These are phyloP conservation scores for Caradrina clavipalpis DNA, from an alignment of 2,888 invertebrate species.

Conservation along the genomic window DNA sequence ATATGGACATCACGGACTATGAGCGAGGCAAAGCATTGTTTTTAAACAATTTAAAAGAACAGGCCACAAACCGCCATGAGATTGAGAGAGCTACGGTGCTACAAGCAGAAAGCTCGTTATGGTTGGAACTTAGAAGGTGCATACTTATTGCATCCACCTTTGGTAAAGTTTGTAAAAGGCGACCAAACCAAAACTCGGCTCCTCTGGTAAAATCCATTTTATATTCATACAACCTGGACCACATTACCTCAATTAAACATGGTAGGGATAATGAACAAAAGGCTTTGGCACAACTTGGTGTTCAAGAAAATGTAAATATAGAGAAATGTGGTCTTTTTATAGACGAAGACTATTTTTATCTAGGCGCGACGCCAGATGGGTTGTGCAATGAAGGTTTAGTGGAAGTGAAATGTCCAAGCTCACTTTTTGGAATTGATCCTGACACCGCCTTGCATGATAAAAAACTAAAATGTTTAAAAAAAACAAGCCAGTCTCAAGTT, in stretches of 20 bases:
- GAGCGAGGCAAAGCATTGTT: neutral
- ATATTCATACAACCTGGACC: slow-evolving; percentile 6
- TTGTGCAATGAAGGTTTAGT: too few species aligned
- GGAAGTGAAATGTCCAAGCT: too few species aligned
- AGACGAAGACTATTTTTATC: slow-evolving; percentile 11
- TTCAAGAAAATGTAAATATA: slow-evolving; percentile 3
- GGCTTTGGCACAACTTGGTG: slow-evolving; percentile 8
- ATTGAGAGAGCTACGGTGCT: slow-evolving; percentile 36
- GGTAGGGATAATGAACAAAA: slow-evolving; percentile 9
- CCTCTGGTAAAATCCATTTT: slow-evolving; percentile 19
- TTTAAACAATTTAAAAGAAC: slow-evolving; percentile 28
- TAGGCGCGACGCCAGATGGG: neutral
- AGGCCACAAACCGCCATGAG: slow-evolving; percentile 31
- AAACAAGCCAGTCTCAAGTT: too few species aligned
- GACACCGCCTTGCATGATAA: too few species aligned
- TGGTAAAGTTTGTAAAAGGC: slow-evolving; percentile 18
- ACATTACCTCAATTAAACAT: slow-evolving; percentile 17
- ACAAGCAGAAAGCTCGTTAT: slow-evolving; percentile 13
- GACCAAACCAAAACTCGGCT: slow-evolving; percentile 18
- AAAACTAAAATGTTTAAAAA: too few species aligned
- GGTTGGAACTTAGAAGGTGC: slow-evolving; percentile 17
- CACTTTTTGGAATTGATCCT: too few species aligned
- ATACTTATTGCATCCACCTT: slow-evolving; percentile 12
- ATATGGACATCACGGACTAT: slow-evolving; percentile 1
- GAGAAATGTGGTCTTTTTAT: slow-evolving; percentile 21